Evolutionary conservation across 2,797 vertebrate genomes (phyloP).

Genomic region (Phalanger gymnotis): DNA sequence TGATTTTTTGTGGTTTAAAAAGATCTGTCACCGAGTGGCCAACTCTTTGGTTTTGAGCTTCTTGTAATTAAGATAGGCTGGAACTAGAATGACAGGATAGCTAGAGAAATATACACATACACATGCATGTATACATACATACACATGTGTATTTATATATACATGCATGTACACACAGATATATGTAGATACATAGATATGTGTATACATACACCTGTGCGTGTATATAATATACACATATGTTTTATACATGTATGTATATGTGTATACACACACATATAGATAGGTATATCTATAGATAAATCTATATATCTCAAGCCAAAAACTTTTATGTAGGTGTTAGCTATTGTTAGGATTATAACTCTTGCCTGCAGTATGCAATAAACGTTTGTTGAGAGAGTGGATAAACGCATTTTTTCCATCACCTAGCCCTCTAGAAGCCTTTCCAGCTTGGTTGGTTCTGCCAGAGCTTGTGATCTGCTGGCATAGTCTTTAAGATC

Average conservation of each 20-base stretch:
- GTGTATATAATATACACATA: no score
- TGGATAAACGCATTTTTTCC: not conserved
- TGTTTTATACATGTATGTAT: no score
- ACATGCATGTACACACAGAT: no score
- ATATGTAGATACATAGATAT: no score
- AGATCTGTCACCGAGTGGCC: not conserved
- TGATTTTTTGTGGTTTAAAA: not conserved
- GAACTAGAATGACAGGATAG: not conserved
- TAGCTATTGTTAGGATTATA: not conserved
- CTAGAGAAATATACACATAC: not conserved
- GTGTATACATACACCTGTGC: not conserved
- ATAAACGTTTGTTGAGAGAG: not conserved
- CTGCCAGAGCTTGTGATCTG: not conserved
- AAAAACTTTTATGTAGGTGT: not conserved
- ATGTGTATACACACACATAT: no score
- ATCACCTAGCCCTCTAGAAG: not conserved
- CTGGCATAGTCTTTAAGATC: not conserved
- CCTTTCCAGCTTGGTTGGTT: not conserved
- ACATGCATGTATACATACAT: no score
- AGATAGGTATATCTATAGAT: no score
- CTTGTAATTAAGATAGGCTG: not conserved
- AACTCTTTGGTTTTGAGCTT: not conserved
- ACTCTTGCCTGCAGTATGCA: not conserved
- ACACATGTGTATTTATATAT: not conserved
- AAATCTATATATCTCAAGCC: not conserved